A percentile compares a stretch with the other conserved stretches of the same genome.
phyloP scores from a whole-genome alignment of 2,797 vertebrate species.

The Microctenopoma lineatum region DNA sequence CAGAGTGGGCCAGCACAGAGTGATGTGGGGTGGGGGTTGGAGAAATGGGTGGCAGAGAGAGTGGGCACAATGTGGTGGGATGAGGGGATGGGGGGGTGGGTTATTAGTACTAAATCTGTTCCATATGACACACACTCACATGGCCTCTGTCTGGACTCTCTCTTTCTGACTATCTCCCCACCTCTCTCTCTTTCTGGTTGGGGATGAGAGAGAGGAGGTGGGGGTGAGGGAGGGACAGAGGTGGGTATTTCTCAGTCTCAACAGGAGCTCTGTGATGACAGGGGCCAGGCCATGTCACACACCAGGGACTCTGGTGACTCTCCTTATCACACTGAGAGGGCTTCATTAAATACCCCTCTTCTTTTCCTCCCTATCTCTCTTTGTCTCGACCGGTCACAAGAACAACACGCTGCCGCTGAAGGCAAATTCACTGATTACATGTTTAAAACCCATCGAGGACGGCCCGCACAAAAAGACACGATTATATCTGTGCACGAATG shows the following conservation, averaged over 20 bases:
- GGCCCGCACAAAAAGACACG: neutral
- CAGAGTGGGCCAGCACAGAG: constrained; percentile 43
- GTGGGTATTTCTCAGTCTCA: constrained; percentile 73
- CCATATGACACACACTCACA: constrained; percentile 95
- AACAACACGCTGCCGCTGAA: constrained; percentile 27
- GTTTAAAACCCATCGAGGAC: constrained; percentile 5
- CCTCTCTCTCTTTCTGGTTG: constrained; percentile 29
- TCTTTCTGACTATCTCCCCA: constrained; percentile 61
- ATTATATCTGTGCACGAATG: neutral
- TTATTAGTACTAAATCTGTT: constrained; percentile 91
- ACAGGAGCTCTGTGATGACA: constrained; percentile 78
- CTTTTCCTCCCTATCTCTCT: constrained; percentile 31
- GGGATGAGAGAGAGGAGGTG: constrained; percentile 39
- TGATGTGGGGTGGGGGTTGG: constrained; percentile 17
- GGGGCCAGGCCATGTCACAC: constrained; percentile 73
- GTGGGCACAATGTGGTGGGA: constrained; percentile 36
- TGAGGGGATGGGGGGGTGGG: constrained; percentile 23
- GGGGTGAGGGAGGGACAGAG: constrained; percentile 29
- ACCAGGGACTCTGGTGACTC: constrained; percentile 68
- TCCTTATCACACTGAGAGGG: constrained; percentile 65
- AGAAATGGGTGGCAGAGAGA: constrained; percentile 58
- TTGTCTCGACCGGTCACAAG: constrained; percentile 28
- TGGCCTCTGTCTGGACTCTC: constrained; percentile 84
- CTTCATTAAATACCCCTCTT: constrained; percentile 57
- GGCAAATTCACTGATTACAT: constrained; percentile 5